Conservation (phyloP, 2,797 vertebrate genomes). For the Momotus momota region DNA sequence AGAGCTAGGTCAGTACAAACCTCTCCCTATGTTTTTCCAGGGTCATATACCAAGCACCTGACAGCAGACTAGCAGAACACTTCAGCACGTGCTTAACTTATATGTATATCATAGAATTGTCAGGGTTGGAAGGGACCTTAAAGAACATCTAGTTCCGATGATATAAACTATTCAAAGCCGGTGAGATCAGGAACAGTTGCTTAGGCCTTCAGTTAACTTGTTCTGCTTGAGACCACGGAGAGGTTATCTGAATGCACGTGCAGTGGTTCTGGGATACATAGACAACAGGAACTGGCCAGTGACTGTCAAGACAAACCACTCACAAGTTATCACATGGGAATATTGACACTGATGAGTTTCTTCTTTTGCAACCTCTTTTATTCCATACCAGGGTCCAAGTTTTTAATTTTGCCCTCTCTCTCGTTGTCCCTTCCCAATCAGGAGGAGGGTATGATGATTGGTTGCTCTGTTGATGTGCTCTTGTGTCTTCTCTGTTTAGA, state of each 20-base stretch:
- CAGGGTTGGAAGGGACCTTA: no score
- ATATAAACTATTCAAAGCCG: not conserved
- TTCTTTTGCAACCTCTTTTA: not conserved
- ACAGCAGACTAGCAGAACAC: not conserved
- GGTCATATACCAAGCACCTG: not conserved
- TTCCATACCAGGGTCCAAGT: not conserved
- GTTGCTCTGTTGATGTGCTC: not conserved
- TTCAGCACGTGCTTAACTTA: not conserved
- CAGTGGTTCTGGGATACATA: not conserved
- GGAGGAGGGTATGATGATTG: not conserved
- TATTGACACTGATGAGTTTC: not conserved
- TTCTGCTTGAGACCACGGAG: not conserved
- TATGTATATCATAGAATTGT: not conserved
- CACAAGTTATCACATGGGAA: not conserved
- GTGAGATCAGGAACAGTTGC: not conserved
- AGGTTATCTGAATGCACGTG: not conserved
- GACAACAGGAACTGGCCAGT: fast-evolving
- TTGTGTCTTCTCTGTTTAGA: not conserved
- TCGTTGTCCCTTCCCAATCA: not conserved
- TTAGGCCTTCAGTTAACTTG: not conserved
- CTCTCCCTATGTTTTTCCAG: not conserved
- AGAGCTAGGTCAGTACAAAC: not conserved
- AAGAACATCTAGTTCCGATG: no score
- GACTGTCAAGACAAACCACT: not conserved
- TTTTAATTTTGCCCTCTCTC: not conserved